Base-by-base conservation (phyloP, 2,888 invertebrate genomes). In the Exephanes ischioxanthus region DNA sequence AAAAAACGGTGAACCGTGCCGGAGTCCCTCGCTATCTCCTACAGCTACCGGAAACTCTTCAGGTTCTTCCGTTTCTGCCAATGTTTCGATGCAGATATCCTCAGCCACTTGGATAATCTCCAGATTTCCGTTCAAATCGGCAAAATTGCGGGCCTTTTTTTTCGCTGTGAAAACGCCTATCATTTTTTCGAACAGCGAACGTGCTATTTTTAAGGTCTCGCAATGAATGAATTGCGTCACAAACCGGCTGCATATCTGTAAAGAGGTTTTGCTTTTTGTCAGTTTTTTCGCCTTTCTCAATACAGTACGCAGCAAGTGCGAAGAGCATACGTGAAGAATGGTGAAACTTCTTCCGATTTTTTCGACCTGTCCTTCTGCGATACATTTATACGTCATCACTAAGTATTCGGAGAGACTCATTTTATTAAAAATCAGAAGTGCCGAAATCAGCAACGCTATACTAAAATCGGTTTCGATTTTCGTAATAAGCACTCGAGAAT, bases 391-490 rank as follows among this genome's bases (percentile, higher is more conserved):
- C 16, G 33, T 11, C 6, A 63, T 3, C 30, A 16, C 26, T 33
- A 63, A 14, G 41, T 72, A 72, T 1, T n/a, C 19, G 1, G 33
- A 3, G 4, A 58, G 30, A 11, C 37, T 58, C 11, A 72, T 51
- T 6, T 72, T 33, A n/a, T 72, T 58, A 37, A 72, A 72, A 16
- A 22, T 14, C 11, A 16, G 4, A 14, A 58, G 37, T 2, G 33
- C 55, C 9, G 19, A 19, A 9, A 33, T 33, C 1, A 72, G 14
- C 1, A 72, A 19, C 19, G 55, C 41, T 11, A 79, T 14, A 26
- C 48, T 61, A 14, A 79, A 68, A 9, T 79, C 61, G 19, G 61
- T 61, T 48, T 71, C 79, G 5, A 79, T 72, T 41, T 72, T 55
- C 14, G 26, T 6, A 3, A 72, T 58, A 1, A 71, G 26, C 1